Base-by-base conservation (phyloP, 1,140 invertebrate genomes). In the Myzus persicae region DNA sequence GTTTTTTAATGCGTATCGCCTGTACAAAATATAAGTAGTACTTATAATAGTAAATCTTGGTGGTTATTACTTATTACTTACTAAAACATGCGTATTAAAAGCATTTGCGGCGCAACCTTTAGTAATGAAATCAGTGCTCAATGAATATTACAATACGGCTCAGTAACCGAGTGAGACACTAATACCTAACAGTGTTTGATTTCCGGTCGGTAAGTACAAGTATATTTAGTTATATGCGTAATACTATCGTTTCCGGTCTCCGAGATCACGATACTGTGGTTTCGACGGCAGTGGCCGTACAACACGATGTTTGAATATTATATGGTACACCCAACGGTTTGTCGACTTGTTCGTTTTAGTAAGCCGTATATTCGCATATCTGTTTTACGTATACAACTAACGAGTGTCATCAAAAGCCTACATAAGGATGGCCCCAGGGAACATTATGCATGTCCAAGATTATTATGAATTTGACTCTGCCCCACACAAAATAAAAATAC, bases 211-310 rank as follows among this genome's bases (percentile, higher is more conserved):
- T 76, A 76, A 76, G 31, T 76, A 76, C 59, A 76, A 76, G 59
- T 18, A 76, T 76, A 76, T 76, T 76, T 76, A 76, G 59, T 76
- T 76, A 76, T 76, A 76, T 76, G n/a, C 59, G 59, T 76, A 76
- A 76, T 76, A 76, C n/a, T 76, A 76, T 76, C 59, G 59, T 76
- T 76, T 76, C 59, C 59, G 59, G 59, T 76, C 59, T 76, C 59
- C 31, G 9, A 76, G 31, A 76, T 67, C 31, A 67, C 31, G 59
- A 67, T 76, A 76, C n/a, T 31, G 31, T 20, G 31, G 59, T 76
- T 76, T 14, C 11, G 31, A 76, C n/a, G 59, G 31, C 31, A 76
- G 59, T 76, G n/a, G n/a, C 59, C 59, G n/a, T 76, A n/a, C 59
- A 76, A 67, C n/a, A 76, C 59, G n/a, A 76, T 76, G n/a, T 18